Evolutionary conservation across 1,140 invertebrate species (phyloP), one percentile per base, ranked within the genome.

Genomic region (Glossosoma conforme): DNA sequence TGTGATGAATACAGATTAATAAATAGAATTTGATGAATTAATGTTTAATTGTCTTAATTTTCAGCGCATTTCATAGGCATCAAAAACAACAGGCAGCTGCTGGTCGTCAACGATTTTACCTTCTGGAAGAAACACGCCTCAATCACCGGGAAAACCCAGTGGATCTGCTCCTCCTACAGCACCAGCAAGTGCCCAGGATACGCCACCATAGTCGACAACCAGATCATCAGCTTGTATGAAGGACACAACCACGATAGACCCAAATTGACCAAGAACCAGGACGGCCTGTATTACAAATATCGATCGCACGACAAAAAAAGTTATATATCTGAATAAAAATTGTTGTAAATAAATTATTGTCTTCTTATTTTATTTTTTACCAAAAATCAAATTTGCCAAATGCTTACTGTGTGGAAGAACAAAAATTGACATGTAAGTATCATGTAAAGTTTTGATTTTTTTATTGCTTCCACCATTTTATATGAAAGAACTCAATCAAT

Each of bases 191-290:
- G 48, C 35, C 21, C 20, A 13, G 54, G 48, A 10, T 20, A 10
- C 2, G 15, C 38, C 19, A 38, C 20, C 13, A 52, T 37, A n/a
- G 6, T 28, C 6, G 30, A 32, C n/a, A 24, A 52, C 11, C 11
- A 40, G 2, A 25, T 56, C 5, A 20, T 52, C 13, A 11, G n/a
- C 4, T 1, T 20, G 13, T 40, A 44, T 14, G 35, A 44, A 18
- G 25, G 45, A 1, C 54, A 56, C 22, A 44, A 44, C 18, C 48
- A 56, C 11, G 32, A 33, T 5, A 11, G n/a, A 15, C 32, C 32
- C 4, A 11, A 13, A 13, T 33, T 13, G 4, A 33, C 11, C 11
- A 33, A 33, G 32, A 3, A 18, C 30, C 37, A 44, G 15, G 15
- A 6, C 17, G 44, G 13, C 19, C 19, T 46, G 44, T 46, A 21